Conservation (phyloP, 2,888 invertebrate genomes). For the Oscheius sp. region DNA sequence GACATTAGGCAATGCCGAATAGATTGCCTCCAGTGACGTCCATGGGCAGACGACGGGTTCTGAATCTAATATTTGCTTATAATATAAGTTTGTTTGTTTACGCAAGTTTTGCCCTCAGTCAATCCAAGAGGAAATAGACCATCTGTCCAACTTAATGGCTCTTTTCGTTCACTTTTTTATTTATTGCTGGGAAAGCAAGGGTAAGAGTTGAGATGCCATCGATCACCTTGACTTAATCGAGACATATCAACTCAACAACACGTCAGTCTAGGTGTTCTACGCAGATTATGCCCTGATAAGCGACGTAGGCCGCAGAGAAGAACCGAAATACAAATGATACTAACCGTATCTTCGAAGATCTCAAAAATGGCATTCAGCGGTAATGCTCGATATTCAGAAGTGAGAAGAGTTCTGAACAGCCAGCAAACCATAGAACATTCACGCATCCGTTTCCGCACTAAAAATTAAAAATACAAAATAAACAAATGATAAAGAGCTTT, state of each 20-base stretch:
- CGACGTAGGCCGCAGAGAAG: constrained; percentile 8
- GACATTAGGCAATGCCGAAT: constrained; percentile 53
- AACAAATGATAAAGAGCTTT: constrained; percentile 2
- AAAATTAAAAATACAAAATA: constrained; percentile 24
- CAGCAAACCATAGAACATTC: constrained; percentile 57
- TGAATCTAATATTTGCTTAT: constrained; percentile 29
- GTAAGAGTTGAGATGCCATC: neutral
- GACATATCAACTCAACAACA: neutral
- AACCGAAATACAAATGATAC: neutral
- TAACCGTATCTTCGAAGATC: constrained; percentile 52
- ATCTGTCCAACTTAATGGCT: neutral
- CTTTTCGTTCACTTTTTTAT: no score
- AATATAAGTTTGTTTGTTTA: neutral
- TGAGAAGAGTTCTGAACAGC: constrained; percentile 53
- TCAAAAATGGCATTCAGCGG: constrained; percentile 53
- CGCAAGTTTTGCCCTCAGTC: neutral
- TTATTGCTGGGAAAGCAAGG: neutral
- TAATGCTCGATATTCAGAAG: constrained; percentile 53
- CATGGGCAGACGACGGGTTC: constrained; percentile 41
- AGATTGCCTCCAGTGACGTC: constrained; percentile 51
- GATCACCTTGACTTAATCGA: constrained; percentile 10
- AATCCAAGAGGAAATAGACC: neutral
- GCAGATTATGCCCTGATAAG: constrained; percentile 22
- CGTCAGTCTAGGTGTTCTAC: constrained; percentile 11
- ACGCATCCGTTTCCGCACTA: constrained; percentile 46